These are phyloP conservation scores for Melitaea athalia DNA, from an alignment of 2,888 invertebrate species.

Conservation along the genomic window DNA sequence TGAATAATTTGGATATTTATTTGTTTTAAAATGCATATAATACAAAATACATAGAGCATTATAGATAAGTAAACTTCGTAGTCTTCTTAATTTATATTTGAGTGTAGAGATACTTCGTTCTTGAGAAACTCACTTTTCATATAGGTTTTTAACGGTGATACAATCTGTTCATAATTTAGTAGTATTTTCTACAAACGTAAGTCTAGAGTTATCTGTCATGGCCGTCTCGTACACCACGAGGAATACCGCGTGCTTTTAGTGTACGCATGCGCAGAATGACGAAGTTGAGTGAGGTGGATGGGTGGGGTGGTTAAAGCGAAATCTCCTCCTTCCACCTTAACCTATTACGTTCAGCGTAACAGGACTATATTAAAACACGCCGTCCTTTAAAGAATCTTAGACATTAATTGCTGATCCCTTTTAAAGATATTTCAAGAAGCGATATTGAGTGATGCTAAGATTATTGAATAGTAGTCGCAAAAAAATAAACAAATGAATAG, in stretches of 20 bases:
- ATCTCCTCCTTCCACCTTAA: conserved; percentile 42
- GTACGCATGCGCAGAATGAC: conserved; percentile 68
- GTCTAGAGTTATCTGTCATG: conserved; percentile 43
- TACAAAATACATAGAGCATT: too few relatives aligned
- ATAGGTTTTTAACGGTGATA: too few relatives aligned
- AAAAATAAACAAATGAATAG: conserved; percentile 9
- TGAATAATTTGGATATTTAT: too few relatives aligned
- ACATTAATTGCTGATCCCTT: conserved; percentile 18
- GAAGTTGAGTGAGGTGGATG: conserved; percentile 28
- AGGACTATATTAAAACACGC: conserved; percentile 65
- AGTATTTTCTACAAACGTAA: conserved; percentile 34
- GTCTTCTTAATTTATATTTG: too few relatives aligned
- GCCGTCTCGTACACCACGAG: conserved; percentile 59
- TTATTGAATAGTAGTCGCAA: neutral
- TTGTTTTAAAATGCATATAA: too few relatives aligned
- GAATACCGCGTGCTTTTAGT: conserved; percentile 68
- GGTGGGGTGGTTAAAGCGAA: conserved; percentile 35
- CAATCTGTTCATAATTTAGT: neutral
- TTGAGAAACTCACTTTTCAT: too few relatives aligned
- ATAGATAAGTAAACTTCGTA: too few relatives aligned
- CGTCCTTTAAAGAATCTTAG: conserved; percentile 43
- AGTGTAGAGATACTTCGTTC: too few relatives aligned
- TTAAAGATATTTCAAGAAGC: conserved; percentile 56
- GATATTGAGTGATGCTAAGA: conserved; percentile 33
- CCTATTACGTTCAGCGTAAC: conserved; percentile 52